These are phyloP conservation scores for Lymantria monacha DNA, from an alignment of 2,888 invertebrate species.

Conservation along the genomic window DNA sequence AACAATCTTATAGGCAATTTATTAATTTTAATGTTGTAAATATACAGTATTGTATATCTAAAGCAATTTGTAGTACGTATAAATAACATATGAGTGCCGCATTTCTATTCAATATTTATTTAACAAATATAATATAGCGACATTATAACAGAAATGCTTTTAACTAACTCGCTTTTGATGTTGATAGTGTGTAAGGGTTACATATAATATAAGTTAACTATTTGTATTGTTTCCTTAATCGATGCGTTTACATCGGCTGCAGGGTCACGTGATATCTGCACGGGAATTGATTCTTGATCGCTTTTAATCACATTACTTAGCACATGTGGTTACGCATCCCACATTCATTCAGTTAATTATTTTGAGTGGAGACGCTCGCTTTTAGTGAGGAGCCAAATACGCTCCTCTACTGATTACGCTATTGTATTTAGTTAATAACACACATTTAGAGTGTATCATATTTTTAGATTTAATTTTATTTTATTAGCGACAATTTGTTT, in stretches of 20 bases:
- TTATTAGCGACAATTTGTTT: constrained; percentile 14
- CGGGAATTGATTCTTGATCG: not conserved
- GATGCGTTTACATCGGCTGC: constrained; percentile 1
- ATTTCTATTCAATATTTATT: constrained; percentile 10
- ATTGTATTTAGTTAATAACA: constrained; percentile 23
- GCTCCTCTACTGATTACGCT: constrained; percentile 28
- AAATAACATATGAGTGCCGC: not conserved
- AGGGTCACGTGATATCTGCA: not conserved
- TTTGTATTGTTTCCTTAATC: constrained; percentile 24
- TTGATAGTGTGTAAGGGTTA: constrained; percentile 32
- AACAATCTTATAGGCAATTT: not conserved
- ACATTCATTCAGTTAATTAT: constrained; percentile 7
- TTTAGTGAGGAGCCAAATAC: constrained; percentile 21
- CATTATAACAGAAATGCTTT: constrained; percentile 18
- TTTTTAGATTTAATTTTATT: constrained; percentile 21
- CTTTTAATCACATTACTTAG: not conserved
- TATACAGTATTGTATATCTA: not conserved
- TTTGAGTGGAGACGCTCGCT: constrained; percentile 15
- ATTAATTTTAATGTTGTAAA: not conserved
- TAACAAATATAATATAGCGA: constrained; percentile 8
- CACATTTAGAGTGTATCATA: constrained; percentile 21
- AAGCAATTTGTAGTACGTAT: not conserved
- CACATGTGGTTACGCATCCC: constrained; percentile 8
- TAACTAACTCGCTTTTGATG: constrained; percentile 38
- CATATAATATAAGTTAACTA: constrained; percentile 18